These are phyloP conservation scores for Cryptocheilus praepositus DNA, from an alignment of 2,888 invertebrate species.

Conservation along the genomic window DNA sequence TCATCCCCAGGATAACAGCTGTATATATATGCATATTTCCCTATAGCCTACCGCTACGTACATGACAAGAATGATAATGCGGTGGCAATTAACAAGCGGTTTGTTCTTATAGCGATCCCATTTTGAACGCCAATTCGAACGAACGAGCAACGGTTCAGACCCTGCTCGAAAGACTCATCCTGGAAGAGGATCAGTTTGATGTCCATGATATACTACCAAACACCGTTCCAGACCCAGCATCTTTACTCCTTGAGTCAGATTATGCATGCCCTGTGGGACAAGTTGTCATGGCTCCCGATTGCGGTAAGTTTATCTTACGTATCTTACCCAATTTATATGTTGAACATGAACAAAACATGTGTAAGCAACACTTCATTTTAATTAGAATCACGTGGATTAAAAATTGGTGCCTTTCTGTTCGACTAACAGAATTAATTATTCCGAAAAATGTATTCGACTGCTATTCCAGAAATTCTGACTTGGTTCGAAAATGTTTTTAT, in stretches of 20 bases:
- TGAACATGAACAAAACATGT: no score
- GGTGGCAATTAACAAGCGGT: background rate
- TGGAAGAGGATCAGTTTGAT: constrained; percentile 95
- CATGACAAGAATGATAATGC: background rate
- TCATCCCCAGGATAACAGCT: constrained; percentile 58
- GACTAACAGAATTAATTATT: no score
- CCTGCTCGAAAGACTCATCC: constrained; percentile 90
- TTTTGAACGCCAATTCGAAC: constrained; percentile 89
- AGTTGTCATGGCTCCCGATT: constrained; percentile 94
- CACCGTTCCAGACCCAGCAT: constrained; percentile 94
- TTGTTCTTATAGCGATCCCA: constrained; percentile 82
- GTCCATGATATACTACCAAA: constrained; percentile 95
- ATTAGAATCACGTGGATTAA: no score
- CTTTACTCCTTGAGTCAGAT: constrained; percentile 89
- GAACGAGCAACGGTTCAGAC: constrained; percentile 90
- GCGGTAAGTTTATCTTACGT: constrained; percentile 79
- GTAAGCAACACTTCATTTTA: no score
- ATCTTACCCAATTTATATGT: no score
- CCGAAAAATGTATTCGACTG: no score
- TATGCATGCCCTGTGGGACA: constrained; percentile 95
- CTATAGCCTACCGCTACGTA: constrained; percentile 37
- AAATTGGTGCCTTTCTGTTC: no score
- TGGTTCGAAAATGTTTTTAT: no score
- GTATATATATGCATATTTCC: constrained; percentile 62
- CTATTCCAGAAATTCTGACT: no score